Percentiles rank a stretch among this genome's conserved stretches.
phyloP scores from a whole-genome alignment of 2,888 invertebrate genomes.

The Hydrotaea diabolus region DNA sequence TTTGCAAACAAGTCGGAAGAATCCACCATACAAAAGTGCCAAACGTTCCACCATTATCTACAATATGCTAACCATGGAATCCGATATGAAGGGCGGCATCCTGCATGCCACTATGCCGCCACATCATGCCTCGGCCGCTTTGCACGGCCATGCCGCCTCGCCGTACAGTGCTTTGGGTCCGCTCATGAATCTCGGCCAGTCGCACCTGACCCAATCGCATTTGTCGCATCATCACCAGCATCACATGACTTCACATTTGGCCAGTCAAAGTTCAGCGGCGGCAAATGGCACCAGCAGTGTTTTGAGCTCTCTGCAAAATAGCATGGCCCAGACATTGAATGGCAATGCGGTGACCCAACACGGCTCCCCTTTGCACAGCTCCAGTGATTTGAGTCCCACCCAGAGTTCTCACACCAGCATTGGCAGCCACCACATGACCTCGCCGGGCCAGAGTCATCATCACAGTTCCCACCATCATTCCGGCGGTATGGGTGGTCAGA shows the following conservation, averaged over 20 bases:
- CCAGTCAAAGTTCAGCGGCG: conserved; percentile 71
- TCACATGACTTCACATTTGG: conserved; percentile 79
- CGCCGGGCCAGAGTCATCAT: conserved; percentile 80
- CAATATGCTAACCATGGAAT: conserved; percentile 93
- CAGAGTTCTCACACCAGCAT: conserved; percentile 76
- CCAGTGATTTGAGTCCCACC: conserved; percentile 80
- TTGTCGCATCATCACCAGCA: conserved; percentile 84
- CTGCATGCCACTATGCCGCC: conserved; percentile 93
- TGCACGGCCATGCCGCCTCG: conserved; percentile 84
- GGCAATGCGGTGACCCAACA: conserved; percentile 73
- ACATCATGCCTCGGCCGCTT: conserved; percentile 85
- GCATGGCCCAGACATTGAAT: conserved; percentile 78
- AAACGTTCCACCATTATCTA: conserved; percentile 3
- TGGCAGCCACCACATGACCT: conserved; percentile 81
- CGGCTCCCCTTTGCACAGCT: conserved; percentile 79
- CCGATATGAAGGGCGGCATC: conserved; percentile 93
- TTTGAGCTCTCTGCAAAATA: conserved; percentile 77
- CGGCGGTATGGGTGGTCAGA: conserved; percentile 73
- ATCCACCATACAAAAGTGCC: conserved; percentile 10
- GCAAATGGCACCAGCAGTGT: conserved; percentile 73
- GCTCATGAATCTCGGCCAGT: conserved; percentile 85
- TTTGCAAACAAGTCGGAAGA: neutral
- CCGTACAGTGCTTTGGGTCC: conserved; percentile 89
- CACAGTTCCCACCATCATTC: conserved; percentile 70
- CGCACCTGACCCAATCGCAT: conserved; percentile 84